Conservation (phyloP, 2,113 vertebrate genomes). For the Microcebus lehilahytsara region DNA sequence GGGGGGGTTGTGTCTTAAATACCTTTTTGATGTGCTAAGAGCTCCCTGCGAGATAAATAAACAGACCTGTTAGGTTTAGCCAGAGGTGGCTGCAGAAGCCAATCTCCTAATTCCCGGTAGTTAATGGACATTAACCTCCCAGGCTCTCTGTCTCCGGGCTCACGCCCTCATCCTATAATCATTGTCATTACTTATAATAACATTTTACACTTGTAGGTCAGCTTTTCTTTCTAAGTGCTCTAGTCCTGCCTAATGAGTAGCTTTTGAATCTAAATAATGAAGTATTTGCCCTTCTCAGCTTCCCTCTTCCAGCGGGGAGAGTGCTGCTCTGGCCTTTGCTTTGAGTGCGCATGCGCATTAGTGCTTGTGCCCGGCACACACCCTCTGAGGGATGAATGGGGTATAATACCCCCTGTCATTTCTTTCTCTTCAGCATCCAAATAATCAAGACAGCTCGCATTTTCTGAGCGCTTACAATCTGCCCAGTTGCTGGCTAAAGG, state of each 20-base stretch:
- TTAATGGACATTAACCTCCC: constrained; percentile 51
- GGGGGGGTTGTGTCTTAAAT: constrained; percentile 39
- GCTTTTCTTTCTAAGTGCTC: constrained; percentile 50
- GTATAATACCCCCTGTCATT: too few species aligned
- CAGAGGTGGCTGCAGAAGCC: neutral
- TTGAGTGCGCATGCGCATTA: neutral
- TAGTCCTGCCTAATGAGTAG: constrained; percentile 58
- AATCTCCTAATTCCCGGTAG: neutral
- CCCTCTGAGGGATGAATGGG: neutral
- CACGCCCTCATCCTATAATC: constrained; percentile 31
- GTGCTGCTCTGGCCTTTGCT: neutral
- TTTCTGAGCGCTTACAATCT: neutral
- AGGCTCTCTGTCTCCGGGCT: neutral
- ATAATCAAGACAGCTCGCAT: neutral
- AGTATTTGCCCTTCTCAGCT: constrained; percentile 61
- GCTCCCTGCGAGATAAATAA: constrained; percentile 51
- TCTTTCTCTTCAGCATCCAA: neutral
- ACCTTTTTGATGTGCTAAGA: constrained; percentile 72
- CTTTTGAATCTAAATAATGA: constrained; percentile 69
- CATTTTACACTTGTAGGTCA: constrained; percentile 55
- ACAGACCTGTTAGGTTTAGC: constrained; percentile 24
- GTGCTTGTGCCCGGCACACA: rapidly evolving
- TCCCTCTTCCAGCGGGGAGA: neutral
- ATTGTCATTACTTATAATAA: constrained; percentile 63
- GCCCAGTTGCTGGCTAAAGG: neutral